Conservation (phyloP, 2,113 vertebrate species). For the Polypterus bichir region DNA sequence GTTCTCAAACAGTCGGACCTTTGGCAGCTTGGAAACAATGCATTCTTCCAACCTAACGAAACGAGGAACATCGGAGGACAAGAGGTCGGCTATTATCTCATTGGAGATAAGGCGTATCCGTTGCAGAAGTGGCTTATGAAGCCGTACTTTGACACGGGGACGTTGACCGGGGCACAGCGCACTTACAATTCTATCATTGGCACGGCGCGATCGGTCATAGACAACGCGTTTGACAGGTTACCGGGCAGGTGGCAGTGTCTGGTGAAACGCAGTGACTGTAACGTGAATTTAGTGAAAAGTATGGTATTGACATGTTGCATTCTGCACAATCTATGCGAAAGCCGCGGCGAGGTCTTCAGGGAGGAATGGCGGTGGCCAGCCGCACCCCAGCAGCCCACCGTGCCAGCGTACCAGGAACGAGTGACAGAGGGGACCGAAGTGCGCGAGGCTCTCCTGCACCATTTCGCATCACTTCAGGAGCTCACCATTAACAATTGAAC, state of each 20-base stretch:
- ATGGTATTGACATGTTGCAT: not conserved
- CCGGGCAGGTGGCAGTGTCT: too few species aligned
- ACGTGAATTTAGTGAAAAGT: not conserved
- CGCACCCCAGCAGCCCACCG: not conserved
- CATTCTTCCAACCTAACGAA: not conserved
- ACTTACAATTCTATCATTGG: not conserved
- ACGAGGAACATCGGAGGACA: slow-evolving; percentile 10
- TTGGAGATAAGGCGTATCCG: slow-evolving; percentile 15
- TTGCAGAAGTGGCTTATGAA: slow-evolving; percentile 5
- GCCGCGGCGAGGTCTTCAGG: not conserved
- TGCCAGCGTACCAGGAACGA: too few species aligned
- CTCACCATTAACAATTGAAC: too few species aligned
- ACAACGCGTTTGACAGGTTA: slow-evolving; percentile 2
- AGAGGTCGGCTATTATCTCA: slow-evolving; percentile 11
- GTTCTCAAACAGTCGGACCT: not conserved
- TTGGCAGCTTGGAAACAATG: not conserved
- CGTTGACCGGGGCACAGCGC: slow-evolving; percentile 1
- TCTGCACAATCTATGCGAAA: not conserved
- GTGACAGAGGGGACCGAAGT: too few species aligned
- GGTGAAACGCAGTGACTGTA: not conserved
- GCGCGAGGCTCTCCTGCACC: too few species aligned
- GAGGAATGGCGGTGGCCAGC: not conserved
- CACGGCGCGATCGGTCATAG: not conserved
- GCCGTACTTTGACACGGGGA: slow-evolving; percentile 13
- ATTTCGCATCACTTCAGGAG: too few species aligned